Evolutionary conservation across 1,140 invertebrate species (phyloP).

Genomic region (Drosophila navojoa): DNA sequence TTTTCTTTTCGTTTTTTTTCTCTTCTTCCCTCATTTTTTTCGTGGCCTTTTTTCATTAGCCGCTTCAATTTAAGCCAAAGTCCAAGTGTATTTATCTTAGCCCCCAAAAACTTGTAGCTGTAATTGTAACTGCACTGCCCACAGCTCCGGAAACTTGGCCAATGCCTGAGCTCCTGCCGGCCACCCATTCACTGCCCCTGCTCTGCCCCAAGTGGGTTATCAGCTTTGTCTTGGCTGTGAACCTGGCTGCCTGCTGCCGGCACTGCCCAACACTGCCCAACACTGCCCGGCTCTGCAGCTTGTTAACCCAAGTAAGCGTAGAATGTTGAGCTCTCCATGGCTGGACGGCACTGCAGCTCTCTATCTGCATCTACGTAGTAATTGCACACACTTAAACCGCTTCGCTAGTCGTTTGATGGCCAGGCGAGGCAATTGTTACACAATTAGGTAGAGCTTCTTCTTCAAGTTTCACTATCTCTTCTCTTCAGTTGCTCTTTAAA

Average conservation of each 20-base stretch:
- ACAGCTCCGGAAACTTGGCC: slow-evolving; percentile 51
- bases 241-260: slow-evolving; percentile 2
- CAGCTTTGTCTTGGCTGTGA: slow-evolving; percentile 28
- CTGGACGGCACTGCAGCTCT: neutral
- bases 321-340: slow-evolving; percentile 25
- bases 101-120: slow-evolving; percentile 61
- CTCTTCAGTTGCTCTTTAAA: neutral
- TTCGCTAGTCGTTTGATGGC: slow-evolving; percentile 64
- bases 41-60: slow-evolving; percentile 68
- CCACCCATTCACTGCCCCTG: neutral
- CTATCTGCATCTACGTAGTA: slow-evolving; percentile 71
- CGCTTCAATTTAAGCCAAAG: slow-evolving; percentile 64
- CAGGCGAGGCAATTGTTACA: slow-evolving; percentile 70
- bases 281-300: slow-evolving; percentile 25
- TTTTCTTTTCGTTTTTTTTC: slow-evolving; percentile 15
- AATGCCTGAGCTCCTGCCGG: slow-evolving; percentile 15
- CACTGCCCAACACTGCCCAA: too few species aligned
- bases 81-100: slow-evolving; percentile 80
- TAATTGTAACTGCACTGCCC: slow-evolving; percentile 59
- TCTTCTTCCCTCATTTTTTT: slow-evolving; percentile 23
- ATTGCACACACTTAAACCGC: slow-evolving; percentile 79
- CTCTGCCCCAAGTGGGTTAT: slow-evolving; percentile 24
- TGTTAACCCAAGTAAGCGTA: slow-evolving; percentile 37
- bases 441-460: slow-evolving; percentile 65
- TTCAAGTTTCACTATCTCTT: slow-evolving; percentile 2